Percentiles rank a stretch among this genome's conserved stretches.
phyloP scores from a whole-genome alignment of 2,797 vertebrate genomes.

The Chaetodon trifasciatus region DNA sequence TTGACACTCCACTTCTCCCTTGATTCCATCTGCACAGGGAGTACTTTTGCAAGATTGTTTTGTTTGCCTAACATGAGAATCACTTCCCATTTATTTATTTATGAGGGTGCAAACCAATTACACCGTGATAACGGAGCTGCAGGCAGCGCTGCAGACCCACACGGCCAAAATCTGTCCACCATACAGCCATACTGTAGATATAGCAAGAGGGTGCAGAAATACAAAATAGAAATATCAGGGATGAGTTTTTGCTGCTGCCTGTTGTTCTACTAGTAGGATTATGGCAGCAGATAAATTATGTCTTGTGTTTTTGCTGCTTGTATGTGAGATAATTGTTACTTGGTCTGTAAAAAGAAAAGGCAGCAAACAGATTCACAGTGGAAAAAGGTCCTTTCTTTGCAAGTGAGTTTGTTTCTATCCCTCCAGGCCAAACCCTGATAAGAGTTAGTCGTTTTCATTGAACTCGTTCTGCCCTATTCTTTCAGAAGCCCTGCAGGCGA shows the following conservation, averaged over 20 bases:
- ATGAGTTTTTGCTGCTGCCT: conserved; percentile 33
- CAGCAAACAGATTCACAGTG: conserved; percentile 33
- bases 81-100: conserved; percentile 85
- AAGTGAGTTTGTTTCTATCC: conserved; percentile 67
- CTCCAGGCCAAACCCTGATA: conserved; percentile 68
- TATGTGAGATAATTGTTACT: conserved; percentile 41
- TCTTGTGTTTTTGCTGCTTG: conserved; percentile 28
- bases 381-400: conserved; percentile 74
- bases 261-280: conserved; percentile 28
- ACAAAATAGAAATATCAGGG: conserved; percentile 39
- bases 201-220: conserved; percentile 23
- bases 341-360: conserved; percentile 17
- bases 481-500: conserved; percentile 64
- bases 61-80: conserved; percentile 84
- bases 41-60: conserved; percentile 81
- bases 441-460: conserved; percentile 71
- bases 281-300: conserved; percentile 37
- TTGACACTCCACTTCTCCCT: conserved; percentile 77
- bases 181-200: conserved; percentile 41
- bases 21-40: conserved; percentile 78
- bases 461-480: conserved; percentile 62
- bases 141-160: conserved; percentile 61
- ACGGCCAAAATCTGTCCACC: conserved; percentile 59
- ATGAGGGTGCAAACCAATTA: conserved; percentile 84
- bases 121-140: conserved; percentile 75